Conservation (phyloP, 2,113 vertebrate species). For the Piprites chloris region DNA sequence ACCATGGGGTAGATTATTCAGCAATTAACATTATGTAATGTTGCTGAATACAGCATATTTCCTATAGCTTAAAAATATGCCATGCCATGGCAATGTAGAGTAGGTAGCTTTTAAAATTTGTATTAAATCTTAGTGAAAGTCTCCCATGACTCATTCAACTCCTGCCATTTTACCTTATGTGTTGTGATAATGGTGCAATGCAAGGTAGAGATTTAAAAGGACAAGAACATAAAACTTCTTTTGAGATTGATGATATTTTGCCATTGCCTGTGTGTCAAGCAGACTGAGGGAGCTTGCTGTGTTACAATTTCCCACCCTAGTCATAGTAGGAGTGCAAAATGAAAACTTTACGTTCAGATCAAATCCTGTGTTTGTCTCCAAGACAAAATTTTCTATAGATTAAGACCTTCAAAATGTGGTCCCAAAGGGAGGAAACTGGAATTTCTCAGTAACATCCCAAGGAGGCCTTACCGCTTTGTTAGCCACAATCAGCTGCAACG, state of each 20-base stretch:
- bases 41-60: slow-evolving; percentile 24
- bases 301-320: not conserved
- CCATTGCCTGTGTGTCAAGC: not conserved
- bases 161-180: slow-evolving; percentile 14
- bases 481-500: not conserved
- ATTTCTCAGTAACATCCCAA: not conserved
- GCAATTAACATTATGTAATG: not conserved
- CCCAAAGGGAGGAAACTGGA: not conserved
- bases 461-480: not conserved
- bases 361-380: not conserved
- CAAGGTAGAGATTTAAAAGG: slow-evolving; percentile 33
- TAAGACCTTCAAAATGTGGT: not conserved
- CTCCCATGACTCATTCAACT: slow-evolving; percentile 21
- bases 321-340: not conserved
- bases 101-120: slow-evolving; percentile 34
- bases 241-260: slow-evolving; percentile 14
- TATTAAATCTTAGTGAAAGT: slow-evolving; percentile 17
- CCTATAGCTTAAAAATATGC: not conserved
- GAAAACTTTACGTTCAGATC: not conserved
- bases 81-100: not conserved
- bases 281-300: not conserved
- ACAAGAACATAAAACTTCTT: slow-evolving; percentile 32
- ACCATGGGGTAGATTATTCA: not conserved
- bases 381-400: not conserved
- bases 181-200: slow-evolving; percentile 4